These are phyloP conservation scores for Lycia hirtaria DNA, from an alignment of 2,888 invertebrate genomes.

Conservation along the genomic window DNA sequence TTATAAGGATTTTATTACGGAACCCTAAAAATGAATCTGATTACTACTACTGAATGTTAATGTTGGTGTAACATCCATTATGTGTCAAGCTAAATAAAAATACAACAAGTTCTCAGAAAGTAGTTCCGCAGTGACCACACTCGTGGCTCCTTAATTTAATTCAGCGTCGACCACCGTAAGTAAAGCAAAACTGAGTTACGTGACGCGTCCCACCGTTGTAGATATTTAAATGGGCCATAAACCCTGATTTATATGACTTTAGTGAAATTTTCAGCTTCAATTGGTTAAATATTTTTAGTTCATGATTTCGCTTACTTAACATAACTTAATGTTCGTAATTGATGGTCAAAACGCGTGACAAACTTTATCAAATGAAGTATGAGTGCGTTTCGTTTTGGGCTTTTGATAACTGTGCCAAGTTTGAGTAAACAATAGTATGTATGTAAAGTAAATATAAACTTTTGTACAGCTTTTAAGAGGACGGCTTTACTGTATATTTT, in stretches of 20 bases:
- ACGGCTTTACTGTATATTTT: too few species aligned
- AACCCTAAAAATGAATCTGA: too few species aligned
- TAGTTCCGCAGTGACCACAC: not conserved
- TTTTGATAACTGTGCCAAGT: slow-evolving; percentile 33
- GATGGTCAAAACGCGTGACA: slow-evolving; percentile 55
- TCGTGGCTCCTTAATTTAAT: slow-evolving; percentile 42
- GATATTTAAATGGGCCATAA: slow-evolving; percentile 72
- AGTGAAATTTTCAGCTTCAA: slow-evolving; percentile 56
- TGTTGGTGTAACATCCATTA: too few species aligned
- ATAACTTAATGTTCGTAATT: slow-evolving; percentile 48
- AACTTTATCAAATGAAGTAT: slow-evolving; percentile 42
- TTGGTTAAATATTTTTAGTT: slow-evolving; percentile 51
- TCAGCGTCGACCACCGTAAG: slow-evolving; percentile 47
- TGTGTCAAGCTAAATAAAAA: too few species aligned
- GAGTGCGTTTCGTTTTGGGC: slow-evolving; percentile 31
- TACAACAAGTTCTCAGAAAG: too few species aligned
- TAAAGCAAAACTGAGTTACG: slow-evolving; percentile 60
- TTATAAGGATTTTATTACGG: too few species aligned
- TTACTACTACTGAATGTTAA: too few species aligned
- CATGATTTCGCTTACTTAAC: slow-evolving; percentile 45
- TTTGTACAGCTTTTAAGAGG: not conserved
- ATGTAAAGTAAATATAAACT: not conserved
- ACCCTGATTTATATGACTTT: slow-evolving; percentile 65
- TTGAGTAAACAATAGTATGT: slow-evolving; percentile 3
- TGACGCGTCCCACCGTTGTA: slow-evolving; percentile 59